Conservation (phyloP, 1,140 invertebrate species). For the Stegodyphus mimosarum region DNA sequence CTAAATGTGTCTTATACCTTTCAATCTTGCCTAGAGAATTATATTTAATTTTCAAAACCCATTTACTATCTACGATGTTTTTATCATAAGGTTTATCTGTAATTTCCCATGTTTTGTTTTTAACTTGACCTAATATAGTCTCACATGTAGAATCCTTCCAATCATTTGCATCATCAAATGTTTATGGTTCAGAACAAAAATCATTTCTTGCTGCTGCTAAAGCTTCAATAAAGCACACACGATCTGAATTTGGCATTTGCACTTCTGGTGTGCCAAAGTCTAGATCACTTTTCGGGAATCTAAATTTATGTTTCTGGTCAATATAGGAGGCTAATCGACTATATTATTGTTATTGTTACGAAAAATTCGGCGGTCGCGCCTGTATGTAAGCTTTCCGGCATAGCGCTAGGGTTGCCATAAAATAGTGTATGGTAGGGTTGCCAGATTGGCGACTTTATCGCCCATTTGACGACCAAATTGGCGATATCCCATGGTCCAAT, state of each 20-base stretch:
- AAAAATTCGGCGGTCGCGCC: too few species aligned
- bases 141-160: conserved; percentile 68
- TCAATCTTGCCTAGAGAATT: conserved; percentile 64
- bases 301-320: too few species aligned
- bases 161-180: conserved; percentile 63
- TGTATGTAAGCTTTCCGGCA: too few species aligned
- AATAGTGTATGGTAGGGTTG: too few species aligned
- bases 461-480: too few species aligned
- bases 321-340: too few species aligned
- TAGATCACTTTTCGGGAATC: neutral
- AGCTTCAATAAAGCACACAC: conserved; percentile 12
- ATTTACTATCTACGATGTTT: conserved; percentile 65
- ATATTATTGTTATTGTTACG: too few species aligned
- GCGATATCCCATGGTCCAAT: too few species aligned
- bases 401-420: too few species aligned
- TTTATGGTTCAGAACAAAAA: conserved; percentile 56
- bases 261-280: conserved; percentile 11
- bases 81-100: conserved; percentile 63
- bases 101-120: conserved; percentile 68
- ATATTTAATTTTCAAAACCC: conserved; percentile 66
- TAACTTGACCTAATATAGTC: conserved; percentile 66
- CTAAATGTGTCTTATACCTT: conserved; percentile 67
- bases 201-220: neutral
- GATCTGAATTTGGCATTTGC: conserved; percentile 37
- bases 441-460: too few species aligned